These are phyloP conservation scores for Calliphora vomitoria DNA, from an alignment of 2,888 invertebrate genomes.

Conservation along the genomic window DNA sequence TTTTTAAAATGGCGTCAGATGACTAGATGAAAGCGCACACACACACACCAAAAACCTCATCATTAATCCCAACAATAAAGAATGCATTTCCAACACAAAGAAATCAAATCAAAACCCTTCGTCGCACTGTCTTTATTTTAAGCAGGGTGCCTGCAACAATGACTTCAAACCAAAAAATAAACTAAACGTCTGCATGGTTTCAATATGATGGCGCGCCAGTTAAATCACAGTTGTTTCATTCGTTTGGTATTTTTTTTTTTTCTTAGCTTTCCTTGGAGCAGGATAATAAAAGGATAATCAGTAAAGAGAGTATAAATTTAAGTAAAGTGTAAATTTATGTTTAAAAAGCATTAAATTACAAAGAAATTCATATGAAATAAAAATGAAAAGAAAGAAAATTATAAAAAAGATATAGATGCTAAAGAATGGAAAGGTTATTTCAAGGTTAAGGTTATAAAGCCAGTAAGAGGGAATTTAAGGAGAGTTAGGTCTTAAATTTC, in stretches of 20 bases:
- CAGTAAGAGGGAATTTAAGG: too few relatives aligned
- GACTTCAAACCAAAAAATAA: background rate
- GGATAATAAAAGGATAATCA: constrained; percentile 51
- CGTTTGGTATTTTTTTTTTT: too few relatives aligned
- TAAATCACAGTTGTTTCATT: constrained; percentile 11
- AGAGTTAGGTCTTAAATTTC: too few relatives aligned
- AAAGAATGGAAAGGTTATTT: constrained; percentile 45
- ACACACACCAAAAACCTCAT: constrained; percentile 8
- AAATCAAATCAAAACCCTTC: background rate
- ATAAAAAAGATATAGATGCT: too few relatives aligned
- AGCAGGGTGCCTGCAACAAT: constrained; percentile 24
- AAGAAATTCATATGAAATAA: background rate
- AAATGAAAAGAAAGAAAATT: background rate
- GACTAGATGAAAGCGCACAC: background rate
- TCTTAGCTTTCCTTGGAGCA: constrained; percentile 36
- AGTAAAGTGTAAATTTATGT: constrained; percentile 52
- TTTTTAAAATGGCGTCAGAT: constrained; percentile 37
- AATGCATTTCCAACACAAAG: constrained; percentile 15
- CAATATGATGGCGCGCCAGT: constrained; percentile 36
- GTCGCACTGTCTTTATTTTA: background rate
- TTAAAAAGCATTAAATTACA: constrained; percentile 7
- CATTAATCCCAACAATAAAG: constrained; percentile 23
- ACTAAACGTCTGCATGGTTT: constrained; percentile 33
- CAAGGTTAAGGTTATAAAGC: constrained; percentile 40
- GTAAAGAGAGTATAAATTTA: constrained; percentile 44